Base-by-base conservation (phyloP, 2,113 vertebrate genomes). In the Manacus vitellinus region DNA sequence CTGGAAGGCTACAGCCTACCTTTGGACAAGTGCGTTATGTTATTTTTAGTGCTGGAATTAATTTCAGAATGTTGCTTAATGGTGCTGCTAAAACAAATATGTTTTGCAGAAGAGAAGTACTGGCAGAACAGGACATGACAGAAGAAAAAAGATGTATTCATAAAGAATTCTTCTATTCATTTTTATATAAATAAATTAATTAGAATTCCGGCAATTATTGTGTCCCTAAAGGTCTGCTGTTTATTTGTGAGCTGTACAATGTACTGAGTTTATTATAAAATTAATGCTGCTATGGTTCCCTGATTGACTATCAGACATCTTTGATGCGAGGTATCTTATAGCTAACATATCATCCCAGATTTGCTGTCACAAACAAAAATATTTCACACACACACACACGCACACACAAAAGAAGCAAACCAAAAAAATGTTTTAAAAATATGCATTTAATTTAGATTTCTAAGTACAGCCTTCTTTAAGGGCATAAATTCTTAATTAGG, bases 31-130 rank as follows among this genome's bases (percentile, higher is more conserved):
- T 19, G 1, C 66, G 41, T 78, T 75, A 33, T 67, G 16, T 92
- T 94, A 89, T 96, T 97, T 95, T 88, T 81, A 96, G 52, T 81
- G 35, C 85, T 76, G 21, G 85, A 97, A 97, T 95, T 89, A 63
- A 90, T 95, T 96, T 94, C 72, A 58, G 47, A 27, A 71, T 27
- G 51, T 88, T 93, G 56, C 31, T 95, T 62, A 91, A 43, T 68
- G 22, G 33, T 85, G 47, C 59, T 88, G 84, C 58, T 85, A 95
- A 96, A 91, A 55, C 14, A 94, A 91, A 63, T 73, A 82, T 49
- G 61, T 92, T 95, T 91, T 92, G 39, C 78, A 91, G 89, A 91
- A 88, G 66, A 71, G 91, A 96, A 84, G 14, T 58, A 65, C 41
- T 67, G 30, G 18, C 46, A 93, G 44, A 86, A 61, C 6, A 39